These are phyloP conservation scores for Enteromius anoplus DNA, from an alignment of 2,797 vertebrate species.

Conservation along the genomic window DNA sequence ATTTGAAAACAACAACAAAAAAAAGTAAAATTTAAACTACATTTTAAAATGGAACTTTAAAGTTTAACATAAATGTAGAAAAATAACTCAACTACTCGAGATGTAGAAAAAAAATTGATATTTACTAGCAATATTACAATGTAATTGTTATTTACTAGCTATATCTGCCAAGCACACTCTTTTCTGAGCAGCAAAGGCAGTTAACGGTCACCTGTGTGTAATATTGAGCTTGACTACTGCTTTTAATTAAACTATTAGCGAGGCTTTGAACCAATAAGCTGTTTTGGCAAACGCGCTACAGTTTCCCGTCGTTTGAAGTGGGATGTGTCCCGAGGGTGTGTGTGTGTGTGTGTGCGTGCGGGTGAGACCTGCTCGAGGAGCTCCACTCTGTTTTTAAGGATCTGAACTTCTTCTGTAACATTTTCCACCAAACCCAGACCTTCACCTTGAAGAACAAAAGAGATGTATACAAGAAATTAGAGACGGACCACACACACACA, in stretches of 20 bases:
- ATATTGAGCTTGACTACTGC: slow-evolving; percentile 21
- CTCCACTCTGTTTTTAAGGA: slow-evolving; percentile 83
- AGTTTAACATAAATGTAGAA: no score
- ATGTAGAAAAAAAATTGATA: no score
- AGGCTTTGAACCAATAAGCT: slow-evolving; percentile 35
- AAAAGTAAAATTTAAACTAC: no score
- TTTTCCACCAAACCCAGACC: slow-evolving; percentile 65
- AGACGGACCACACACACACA: slow-evolving; percentile 7
- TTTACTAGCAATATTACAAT: no score
- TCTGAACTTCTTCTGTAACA: slow-evolving; percentile 83
- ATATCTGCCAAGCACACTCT: not conserved
- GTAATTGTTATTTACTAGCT: no score
- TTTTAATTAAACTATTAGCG: slow-evolving; percentile 41
- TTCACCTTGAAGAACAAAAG: slow-evolving; percentile 65
- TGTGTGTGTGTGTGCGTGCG: slow-evolving; percentile 34
- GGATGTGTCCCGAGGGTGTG: not conserved
- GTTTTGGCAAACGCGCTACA: not conserved
- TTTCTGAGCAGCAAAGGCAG: not conserved
- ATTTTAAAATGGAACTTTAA: no score
- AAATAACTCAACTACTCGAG: no score
- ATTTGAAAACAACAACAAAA: no score
- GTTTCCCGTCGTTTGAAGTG: not conserved
- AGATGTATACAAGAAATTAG: slow-evolving; percentile 45
- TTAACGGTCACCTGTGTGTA: not conserved
- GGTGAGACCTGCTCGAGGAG: slow-evolving; percentile 86